These are phyloP conservation scores for Aquatica leii DNA, from an alignment of 2,888 invertebrate genomes.

Conservation along the genomic window DNA sequence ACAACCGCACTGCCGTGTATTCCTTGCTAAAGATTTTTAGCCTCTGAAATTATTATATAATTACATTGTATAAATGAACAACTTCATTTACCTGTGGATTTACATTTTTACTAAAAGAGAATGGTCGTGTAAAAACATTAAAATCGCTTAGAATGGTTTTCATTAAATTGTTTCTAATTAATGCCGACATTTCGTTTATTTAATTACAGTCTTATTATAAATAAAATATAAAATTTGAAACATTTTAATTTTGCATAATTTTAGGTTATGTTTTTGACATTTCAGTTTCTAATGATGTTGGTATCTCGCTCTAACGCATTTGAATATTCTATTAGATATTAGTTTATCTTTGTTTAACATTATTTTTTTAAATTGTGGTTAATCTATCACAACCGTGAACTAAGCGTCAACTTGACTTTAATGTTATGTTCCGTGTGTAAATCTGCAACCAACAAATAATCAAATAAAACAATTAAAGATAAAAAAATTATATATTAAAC, in stretches of 20 bases:
- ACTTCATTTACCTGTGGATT: slow-evolving; percentile 1
- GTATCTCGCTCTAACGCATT: neutral
- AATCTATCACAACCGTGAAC: too few species aligned
- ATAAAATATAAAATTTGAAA: neutral
- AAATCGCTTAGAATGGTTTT: neutral
- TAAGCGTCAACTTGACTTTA: too few species aligned
- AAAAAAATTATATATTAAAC: too few species aligned
- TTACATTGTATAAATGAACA: neutral
- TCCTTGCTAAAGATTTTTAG: slow-evolving; percentile 57
- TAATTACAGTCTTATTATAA: neutral
- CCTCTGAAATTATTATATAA: slow-evolving; percentile 40
- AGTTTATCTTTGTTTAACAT: too few species aligned
- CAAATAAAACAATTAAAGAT: too few species aligned
- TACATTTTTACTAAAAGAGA: neutral
- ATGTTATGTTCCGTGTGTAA: too few species aligned
- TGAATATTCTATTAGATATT: too few species aligned
- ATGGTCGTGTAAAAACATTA: neutral
- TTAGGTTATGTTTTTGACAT: slow-evolving; percentile 19
- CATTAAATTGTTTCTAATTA: neutral
- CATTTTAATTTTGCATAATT: slow-evolving; percentile 13
- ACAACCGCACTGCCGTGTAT: slow-evolving; percentile 65
- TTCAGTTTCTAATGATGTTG: neutral
- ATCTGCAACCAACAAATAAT: too few species aligned
- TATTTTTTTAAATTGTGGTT: too few species aligned
- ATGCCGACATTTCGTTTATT: neutral